Conservation (phyloP, 1,140 invertebrate genomes). For the Bombyx mandarina region DNA sequence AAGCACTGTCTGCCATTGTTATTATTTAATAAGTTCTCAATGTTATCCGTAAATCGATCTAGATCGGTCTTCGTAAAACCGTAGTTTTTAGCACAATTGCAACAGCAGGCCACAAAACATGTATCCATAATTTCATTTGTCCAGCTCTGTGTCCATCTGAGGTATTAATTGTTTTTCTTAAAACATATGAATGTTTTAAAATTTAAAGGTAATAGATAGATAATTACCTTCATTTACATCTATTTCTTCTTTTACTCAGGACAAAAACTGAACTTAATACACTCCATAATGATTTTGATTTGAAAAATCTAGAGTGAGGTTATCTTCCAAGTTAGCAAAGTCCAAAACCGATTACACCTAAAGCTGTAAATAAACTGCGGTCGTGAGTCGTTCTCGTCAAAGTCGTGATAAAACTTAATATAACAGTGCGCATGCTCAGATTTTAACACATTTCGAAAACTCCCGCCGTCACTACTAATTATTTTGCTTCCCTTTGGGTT, state of each 20-base stretch:
- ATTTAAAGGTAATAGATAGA: no score
- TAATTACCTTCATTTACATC: no score
- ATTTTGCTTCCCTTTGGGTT: background rate
- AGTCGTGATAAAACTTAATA: conserved; percentile 15
- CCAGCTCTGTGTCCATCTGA: conserved; percentile 23
- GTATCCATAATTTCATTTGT: conserved; percentile 55
- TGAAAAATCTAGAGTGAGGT: conserved; percentile 31
- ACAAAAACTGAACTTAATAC: background rate
- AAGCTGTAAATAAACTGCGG: conserved; percentile 41
- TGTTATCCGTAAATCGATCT: conserved; percentile 65
- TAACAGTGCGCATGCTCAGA: conserved; percentile 24
- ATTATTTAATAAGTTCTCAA: conserved; percentile 64
- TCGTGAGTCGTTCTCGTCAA: conserved; percentile 11
- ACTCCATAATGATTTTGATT: background rate
- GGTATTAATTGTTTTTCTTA: conserved; percentile 38
- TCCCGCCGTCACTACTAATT: conserved; percentile 7
- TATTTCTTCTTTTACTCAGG: no score
- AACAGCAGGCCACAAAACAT: conserved; percentile 62
- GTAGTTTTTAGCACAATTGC: conserved; percentile 41
- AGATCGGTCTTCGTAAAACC: conserved; percentile 59
- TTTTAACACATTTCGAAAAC: conserved; percentile 12
- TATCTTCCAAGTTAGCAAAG: conserved; percentile 48
- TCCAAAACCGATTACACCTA: conserved; percentile 23
- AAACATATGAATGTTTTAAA: background rate
- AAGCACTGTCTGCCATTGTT: conserved; percentile 60